Evolutionary conservation across 2,888 invertebrate genomes (phyloP), one percentile per base, ranked within the genome.

Genomic region (Agrochola circellaris): DNA sequence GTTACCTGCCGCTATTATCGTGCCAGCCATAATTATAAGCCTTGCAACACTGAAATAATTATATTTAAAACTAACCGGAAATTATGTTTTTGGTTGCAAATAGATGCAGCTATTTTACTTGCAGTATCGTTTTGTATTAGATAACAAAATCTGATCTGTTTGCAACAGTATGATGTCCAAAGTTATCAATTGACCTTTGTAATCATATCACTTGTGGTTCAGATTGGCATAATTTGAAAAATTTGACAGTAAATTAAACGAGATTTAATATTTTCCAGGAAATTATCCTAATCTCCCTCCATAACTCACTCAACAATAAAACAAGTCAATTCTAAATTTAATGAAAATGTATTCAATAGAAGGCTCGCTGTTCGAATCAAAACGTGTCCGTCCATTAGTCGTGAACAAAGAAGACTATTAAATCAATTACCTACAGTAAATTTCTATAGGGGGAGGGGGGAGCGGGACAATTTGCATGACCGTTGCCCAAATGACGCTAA

Each of bases 371-470:
- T 42, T 56, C 70, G 58, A 79, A 79, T 88, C 81, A 81, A 83
- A 87, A 77, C 71, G 72, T 84, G 82, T 81, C 87, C 86, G 89
- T 80, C 87, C 83, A 87, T 87, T 87, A 88, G 77, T 75, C 77
- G 71, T 73, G 77, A 90, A 94, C 93, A 95, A 95, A 94, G 94
- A 93, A 93, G 89, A 85, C 90, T 90, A 95, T 95, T 94, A 94
- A 94, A 95, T 95, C 95, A 95, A 96, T 95, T 95, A 93, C 92
- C 91, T 92, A 87, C 91, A 90, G 92, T 93, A 91, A 93, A 93
- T 93, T 91, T 91, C 89, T 87, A 91, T 89, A 88, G 89, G 60
- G 58, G 89, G 7, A 20, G 87, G 81, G 65, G 65, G 51, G 26
- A 34, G 13, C 56, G 79, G 89, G 88, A 64, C 93, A 90, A 94